Percentiles rank a stretch among this genome's conserved stretches.
These are phyloP conservation scores for Fratercula arctica DNA, from an alignment of 2,797 vertebrate genomes.

Conservation along the genomic window DNA sequence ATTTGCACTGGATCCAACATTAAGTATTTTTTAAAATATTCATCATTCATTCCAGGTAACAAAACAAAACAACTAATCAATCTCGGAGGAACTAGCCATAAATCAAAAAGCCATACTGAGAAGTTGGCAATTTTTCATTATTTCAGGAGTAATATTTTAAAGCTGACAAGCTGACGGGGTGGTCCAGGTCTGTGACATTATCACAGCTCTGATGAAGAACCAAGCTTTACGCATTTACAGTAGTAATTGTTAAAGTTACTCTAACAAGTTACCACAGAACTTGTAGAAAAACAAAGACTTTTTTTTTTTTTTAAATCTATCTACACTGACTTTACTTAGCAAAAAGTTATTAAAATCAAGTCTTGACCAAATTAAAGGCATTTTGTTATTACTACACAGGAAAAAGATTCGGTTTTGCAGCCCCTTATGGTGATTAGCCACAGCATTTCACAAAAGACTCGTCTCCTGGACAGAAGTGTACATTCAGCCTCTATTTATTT, in stretches of 20 bases:
- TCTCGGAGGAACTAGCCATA: constrained; percentile 73
- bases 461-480: neutral
- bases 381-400: neutral
- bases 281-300: neutral
- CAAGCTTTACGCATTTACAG: neutral
- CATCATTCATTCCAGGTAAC: constrained; percentile 72
- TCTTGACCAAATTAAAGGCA: neutral
- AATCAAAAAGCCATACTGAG: constrained; percentile 74
- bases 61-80: constrained; percentile 73
- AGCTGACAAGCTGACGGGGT: constrained; percentile 63
- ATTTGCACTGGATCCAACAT: constrained; percentile 43
- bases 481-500: neutral
- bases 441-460: neutral
- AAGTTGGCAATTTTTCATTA: constrained; percentile 74
- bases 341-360: neutral
- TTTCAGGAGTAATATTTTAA: constrained; percentile 70
- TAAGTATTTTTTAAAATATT: constrained; percentile 70
- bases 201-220: constrained; percentile 44
- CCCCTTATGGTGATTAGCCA: neutral
- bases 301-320: neutral
- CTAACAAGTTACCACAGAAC: neutral
- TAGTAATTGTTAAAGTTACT: neutral
- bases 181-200: constrained; percentile 55
- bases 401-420: neutral
- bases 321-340: neutral